Evolutionary conservation across 92 coral and sea anemone species (phyloP).

Genomic region (Phymanthus crucifer): DNA sequence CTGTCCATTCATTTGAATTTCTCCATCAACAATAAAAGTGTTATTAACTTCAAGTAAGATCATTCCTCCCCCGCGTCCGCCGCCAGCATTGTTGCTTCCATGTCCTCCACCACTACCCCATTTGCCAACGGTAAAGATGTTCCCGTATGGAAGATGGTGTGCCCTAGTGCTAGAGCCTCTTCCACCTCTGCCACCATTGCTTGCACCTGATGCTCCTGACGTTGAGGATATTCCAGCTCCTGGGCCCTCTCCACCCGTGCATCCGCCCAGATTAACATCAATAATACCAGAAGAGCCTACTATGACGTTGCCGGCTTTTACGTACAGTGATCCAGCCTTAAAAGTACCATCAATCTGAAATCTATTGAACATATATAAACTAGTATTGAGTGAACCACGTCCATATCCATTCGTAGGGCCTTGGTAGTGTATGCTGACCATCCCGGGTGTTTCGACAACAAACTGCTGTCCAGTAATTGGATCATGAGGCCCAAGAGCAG

Average conservation of each 20-base stretch:
- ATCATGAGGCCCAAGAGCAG: slow-evolving; percentile 48
- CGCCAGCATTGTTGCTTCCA: slow-evolving; percentile 47
- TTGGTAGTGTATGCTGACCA: slow-evolving; percentile 53
- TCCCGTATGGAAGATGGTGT: slow-evolving; percentile 56
- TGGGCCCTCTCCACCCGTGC: slow-evolving; percentile 52
- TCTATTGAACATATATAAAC: slow-evolving; percentile 27
- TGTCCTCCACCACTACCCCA: slow-evolving; percentile 87
- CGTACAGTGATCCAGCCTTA: slow-evolving; percentile 61
- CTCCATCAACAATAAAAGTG: slow-evolving; percentile 52
- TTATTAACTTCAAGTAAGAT: slow-evolving; percentile 42
- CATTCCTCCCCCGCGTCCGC: slow-evolving; percentile 78
- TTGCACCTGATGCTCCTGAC: slow-evolving; percentile 70
- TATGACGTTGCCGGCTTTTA: slow-evolving; percentile 28
- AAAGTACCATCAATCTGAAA: slow-evolving; percentile 53
- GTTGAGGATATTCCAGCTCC: slow-evolving; percentile 59
- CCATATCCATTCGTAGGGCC: slow-evolving; percentile 35
- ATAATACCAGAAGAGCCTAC: slow-evolving; percentile 52
- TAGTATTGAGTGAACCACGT: slow-evolving; percentile 49
- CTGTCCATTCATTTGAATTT: slow-evolving; percentile 62
- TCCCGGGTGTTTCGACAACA: slow-evolving; percentile 48
- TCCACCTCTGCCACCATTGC: slow-evolving; percentile 77
- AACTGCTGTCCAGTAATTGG: slow-evolving; percentile 59
- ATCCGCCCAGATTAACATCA: slow-evolving; percentile 68
- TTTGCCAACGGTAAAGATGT: slow-evolving; percentile 58
- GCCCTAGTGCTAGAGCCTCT: slow-evolving; percentile 59